These are phyloP conservation scores for Hippoglossus stenolepis DNA, from an alignment of 2,113 vertebrate genomes.

Conservation along the genomic window DNA sequence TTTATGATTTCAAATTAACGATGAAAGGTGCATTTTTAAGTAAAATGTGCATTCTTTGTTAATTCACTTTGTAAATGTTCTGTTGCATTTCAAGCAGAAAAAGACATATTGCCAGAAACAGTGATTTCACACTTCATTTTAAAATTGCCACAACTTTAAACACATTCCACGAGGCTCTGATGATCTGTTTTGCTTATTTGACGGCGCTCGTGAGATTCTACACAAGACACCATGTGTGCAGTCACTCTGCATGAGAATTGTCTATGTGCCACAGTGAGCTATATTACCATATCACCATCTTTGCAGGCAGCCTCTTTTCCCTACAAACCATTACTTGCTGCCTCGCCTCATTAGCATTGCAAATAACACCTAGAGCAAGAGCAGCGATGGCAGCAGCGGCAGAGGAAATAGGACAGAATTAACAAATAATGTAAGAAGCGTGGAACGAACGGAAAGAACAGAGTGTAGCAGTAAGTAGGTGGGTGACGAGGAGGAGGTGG, in stretches of 20 bases:
- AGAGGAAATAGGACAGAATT: constrained; percentile 76
- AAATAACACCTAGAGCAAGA: constrained; percentile 75
- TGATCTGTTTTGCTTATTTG: not conserved
- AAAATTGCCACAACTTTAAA: not conserved
- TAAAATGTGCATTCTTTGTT: too few species aligned
- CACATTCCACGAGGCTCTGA: not conserved
- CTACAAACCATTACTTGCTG: constrained; percentile 68
- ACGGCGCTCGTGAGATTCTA: constrained; percentile 24
- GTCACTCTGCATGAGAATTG: constrained; percentile 26
- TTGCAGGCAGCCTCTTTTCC: constrained; percentile 62
- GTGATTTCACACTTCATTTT: too few species aligned
- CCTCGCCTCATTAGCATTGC: constrained; percentile 78
- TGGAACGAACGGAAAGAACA: constrained; percentile 51
- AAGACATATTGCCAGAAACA: not conserved
- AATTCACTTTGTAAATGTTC: too few species aligned
- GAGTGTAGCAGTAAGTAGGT: constrained; percentile 58
- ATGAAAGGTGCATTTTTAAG: too few species aligned
- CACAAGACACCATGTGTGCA: constrained; percentile 37
- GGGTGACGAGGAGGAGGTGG: constrained; percentile 61
- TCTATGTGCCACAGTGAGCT: constrained; percentile 35
- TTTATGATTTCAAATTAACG: too few species aligned
- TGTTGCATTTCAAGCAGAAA: not conserved
- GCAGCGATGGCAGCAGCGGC: constrained; percentile 52
- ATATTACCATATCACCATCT: constrained; percentile 68
- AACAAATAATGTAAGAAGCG: constrained; percentile 74